Evolutionary conservation across 2,113 vertebrate species (phyloP).

Genomic region (Trogon surrucura): DNA sequence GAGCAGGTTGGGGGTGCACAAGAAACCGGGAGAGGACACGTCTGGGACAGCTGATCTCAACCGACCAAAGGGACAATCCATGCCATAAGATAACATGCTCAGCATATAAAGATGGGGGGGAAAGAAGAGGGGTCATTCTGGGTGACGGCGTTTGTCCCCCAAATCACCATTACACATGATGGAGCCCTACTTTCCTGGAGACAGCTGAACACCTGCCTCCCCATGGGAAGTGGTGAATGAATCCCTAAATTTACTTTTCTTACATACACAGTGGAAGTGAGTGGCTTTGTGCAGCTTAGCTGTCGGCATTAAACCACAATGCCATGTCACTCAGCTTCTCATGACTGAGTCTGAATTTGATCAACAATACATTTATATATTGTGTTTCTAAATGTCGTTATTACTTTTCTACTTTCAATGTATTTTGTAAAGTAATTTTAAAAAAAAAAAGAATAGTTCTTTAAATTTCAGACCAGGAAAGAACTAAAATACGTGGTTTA

Average conservation of each 20-base stretch:
- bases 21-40: not conserved
- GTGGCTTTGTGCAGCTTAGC: not conserved
- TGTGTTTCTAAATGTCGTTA: not conserved
- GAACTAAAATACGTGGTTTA: not conserved
- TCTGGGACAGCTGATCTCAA: not conserved
- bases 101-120: not conserved
- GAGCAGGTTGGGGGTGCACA: not conserved
- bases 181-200: not conserved
- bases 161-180: accelerated
- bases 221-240: not conserved
- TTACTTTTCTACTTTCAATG: not conserved
- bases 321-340: not conserved
- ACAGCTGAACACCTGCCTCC: not conserved
- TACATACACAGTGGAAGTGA: accelerated
- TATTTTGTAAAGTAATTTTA: not conserved
- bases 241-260: not conserved
- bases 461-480: not conserved
- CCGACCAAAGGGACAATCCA: not conserved
- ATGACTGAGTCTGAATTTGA: not conserved
- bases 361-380: not conserved
- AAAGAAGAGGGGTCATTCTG: no score
- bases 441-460: not conserved
- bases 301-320: not conserved
- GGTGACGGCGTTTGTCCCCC: not conserved
- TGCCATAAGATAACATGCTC: not conserved